Evolutionary conservation across 2,113 vertebrate genomes (phyloP).

Genomic region (Corvus hawaiiensis): DNA sequence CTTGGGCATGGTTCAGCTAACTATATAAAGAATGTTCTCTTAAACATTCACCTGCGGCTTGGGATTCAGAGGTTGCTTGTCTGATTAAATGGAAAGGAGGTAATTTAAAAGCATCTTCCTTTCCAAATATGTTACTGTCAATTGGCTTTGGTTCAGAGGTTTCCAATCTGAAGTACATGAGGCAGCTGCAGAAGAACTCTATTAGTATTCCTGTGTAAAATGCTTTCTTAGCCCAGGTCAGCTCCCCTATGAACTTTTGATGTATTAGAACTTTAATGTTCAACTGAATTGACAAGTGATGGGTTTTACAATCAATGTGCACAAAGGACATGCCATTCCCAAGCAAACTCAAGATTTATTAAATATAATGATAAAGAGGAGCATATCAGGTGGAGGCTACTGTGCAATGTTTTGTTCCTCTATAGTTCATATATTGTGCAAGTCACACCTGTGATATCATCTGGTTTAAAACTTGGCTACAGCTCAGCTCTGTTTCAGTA

Average conservation of each 20-base stretch:
- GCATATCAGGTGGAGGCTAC: neutral
- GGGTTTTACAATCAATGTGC: conserved; percentile 43
- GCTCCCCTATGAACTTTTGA: conserved; percentile 53
- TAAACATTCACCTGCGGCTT: conserved; percentile 60
- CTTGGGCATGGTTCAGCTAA: conserved; percentile 61
- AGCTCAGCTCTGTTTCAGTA: neutral
- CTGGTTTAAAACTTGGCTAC: neutral
- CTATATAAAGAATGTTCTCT: conserved; percentile 60
- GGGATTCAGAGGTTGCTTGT: conserved; percentile 63
- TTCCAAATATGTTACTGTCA: conserved; percentile 65
- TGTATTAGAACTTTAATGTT: conserved; percentile 52
- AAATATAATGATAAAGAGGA: conserved; percentile 13
- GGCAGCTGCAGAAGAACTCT: conserved; percentile 26
- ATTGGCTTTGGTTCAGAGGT: conserved; percentile 62
- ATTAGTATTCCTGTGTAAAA: conserved; percentile 48
- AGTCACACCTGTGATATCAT: neutral
- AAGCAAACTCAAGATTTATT: conserved; percentile 38
- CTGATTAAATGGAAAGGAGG: conserved; percentile 66
- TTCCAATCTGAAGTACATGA: conserved; percentile 56
- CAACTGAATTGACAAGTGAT: conserved; percentile 47
- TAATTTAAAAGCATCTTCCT: conserved; percentile 64
- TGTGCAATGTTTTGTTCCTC: neutral
- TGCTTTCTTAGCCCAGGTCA: conserved; percentile 59
- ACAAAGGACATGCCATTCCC: conserved; percentile 7
- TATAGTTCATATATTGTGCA: neutral